Evolutionary conservation across 2,888 invertebrate genomes (phyloP).

Genomic region (Drosophila mayaguana): DNA sequence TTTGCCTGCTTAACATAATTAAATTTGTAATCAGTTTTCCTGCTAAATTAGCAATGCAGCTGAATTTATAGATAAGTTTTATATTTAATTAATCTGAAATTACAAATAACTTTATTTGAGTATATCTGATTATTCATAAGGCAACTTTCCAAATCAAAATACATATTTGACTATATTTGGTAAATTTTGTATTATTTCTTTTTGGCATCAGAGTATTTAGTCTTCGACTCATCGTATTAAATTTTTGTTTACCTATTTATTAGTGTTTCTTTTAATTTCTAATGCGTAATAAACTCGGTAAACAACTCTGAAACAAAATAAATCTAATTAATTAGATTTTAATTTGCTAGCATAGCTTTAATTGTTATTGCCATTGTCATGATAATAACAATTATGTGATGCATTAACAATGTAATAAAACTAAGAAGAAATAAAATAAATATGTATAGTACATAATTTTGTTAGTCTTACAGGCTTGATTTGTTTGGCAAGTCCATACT

Average conservation of each 20-base stretch:
- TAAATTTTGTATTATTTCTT: background rate
- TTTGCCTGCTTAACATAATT: background rate
- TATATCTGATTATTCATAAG: background rate
- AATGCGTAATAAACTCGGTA: conserved; percentile 14
- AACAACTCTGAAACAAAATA: background rate
- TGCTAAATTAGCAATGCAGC: background rate
- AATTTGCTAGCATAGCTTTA: background rate
- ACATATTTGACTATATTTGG: background rate
- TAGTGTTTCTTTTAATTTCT: conserved; percentile 1
- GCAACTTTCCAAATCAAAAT: no score
- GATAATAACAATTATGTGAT: background rate
- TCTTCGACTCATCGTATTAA: background rate
- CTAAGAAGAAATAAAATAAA: no score
- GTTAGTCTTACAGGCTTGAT: background rate
- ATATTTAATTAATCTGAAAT: conserved; percentile 2
- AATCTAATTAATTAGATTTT: conserved; percentile 1
- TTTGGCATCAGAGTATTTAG: conserved; percentile 8
- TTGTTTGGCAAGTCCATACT: no score
- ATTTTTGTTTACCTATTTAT: background rate
- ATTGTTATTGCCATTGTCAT: background rate
- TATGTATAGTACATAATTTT: background rate
- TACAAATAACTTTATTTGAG: background rate
- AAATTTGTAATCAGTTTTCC: conserved; percentile 5
- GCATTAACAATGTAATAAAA: background rate
- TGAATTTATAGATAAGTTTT: background rate